Conservation (phyloP, 2,797 vertebrate genomes). For the Malurus leucopterus region DNA sequence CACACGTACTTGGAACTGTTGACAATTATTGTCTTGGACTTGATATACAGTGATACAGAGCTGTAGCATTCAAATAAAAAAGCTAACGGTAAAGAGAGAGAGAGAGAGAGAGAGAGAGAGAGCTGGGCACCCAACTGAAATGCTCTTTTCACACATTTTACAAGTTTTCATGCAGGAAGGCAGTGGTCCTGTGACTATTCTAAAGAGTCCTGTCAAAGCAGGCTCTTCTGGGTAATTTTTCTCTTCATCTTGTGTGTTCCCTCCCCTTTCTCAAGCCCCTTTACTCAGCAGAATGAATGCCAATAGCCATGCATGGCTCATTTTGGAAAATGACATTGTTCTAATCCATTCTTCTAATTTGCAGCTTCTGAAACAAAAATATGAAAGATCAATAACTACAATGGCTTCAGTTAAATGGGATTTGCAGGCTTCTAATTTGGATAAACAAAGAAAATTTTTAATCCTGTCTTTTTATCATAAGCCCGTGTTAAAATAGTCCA, state of each 20-base stretch:
- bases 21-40: slow-evolving; percentile 4
- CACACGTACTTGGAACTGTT: not conserved
- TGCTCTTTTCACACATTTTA: not conserved
- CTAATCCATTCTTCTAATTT: not conserved
- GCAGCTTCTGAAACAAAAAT: slow-evolving; percentile 1
- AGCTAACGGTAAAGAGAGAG: not conserved
- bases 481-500: not conserved
- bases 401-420: not conserved
- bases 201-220: not conserved
- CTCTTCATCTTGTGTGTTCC: not conserved
- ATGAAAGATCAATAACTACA: not conserved
- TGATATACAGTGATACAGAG: not conserved
- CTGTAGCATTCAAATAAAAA: not conserved
- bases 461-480: not conserved
- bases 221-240: not conserved
- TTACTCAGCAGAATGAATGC: not conserved
- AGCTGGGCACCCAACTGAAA: not conserved
- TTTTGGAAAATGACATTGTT: not conserved
- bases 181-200: not conserved
- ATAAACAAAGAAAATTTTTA: not conserved
- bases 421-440: not conserved
- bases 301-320: not conserved
- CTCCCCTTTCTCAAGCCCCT: not conserved
- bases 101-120: not conserved
- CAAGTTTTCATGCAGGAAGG: not conserved